Conservation (phyloP, 2,888 invertebrate genomes). For the Hirudinaria manillensis region DNA sequence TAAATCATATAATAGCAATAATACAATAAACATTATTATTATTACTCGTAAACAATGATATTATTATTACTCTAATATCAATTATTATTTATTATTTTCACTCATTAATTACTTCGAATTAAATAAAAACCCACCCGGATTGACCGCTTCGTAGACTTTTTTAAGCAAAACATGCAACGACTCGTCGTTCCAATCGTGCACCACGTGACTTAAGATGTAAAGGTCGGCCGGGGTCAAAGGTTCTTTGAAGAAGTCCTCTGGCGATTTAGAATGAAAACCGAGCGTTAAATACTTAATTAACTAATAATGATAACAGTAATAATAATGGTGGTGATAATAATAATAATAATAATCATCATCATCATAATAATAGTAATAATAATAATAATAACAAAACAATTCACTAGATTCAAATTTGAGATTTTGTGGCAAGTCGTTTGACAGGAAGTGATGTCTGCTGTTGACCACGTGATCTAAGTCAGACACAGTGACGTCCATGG, state of each 20-base stretch:
- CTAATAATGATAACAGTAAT: too few relatives aligned
- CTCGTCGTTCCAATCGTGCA: conserved; percentile 44
- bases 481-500: conserved; percentile 42
- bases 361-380: background rate
- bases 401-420: conserved; percentile 26
- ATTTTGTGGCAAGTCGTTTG: conserved; percentile 33
- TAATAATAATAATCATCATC: too few relatives aligned
- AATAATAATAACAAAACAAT: background rate
- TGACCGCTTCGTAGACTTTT: conserved; percentile 42
- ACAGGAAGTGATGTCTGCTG: conserved; percentile 42
- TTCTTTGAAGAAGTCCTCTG: conserved; percentile 45
- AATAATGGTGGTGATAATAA: too few relatives aligned
- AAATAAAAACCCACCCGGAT: conserved; percentile 42
- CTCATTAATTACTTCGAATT: background rate
- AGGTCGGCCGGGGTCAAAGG: conserved; percentile 43
- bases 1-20: too few relatives aligned
- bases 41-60: too few relatives aligned
- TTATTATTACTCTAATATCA: too few relatives aligned
- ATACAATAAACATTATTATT: too few relatives aligned
- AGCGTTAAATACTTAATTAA: too few relatives aligned
- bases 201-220: conserved; percentile 43
- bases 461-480: conserved; percentile 65
- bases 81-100: too few relatives aligned
- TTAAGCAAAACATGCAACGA: conserved; percentile 42
- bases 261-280: background rate